Percentiles rank a stretch among this genome's conserved stretches.
These are phyloP conservation scores for Phocides pigmalion DNA, from an alignment of 1,140 invertebrate species.

Conservation along the genomic window DNA sequence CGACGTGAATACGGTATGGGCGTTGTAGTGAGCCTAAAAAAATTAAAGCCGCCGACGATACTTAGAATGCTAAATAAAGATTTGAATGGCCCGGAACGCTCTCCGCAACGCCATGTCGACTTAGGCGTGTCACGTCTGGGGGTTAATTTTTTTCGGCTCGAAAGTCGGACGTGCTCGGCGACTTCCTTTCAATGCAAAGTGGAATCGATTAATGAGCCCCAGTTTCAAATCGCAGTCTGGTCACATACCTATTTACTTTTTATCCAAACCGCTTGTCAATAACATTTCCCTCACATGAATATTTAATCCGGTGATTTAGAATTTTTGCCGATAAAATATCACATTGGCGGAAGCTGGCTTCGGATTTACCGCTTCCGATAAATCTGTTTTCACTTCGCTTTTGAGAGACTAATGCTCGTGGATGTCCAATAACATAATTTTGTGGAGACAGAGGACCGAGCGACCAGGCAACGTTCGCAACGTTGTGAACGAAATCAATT, in stretches of 20 bases:
- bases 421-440: slow-evolving; percentile 61
- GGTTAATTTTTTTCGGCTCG: slow-evolving; percentile 57
- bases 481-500: slow-evolving; percentile 43
- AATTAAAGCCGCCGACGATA: slow-evolving; percentile 73
- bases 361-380: slow-evolving; percentile 25
- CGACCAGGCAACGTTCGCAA: slow-evolving; percentile 16
- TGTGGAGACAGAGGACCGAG: slow-evolving; percentile 56
- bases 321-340: slow-evolving; percentile 19
- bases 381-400: slow-evolving; percentile 37
- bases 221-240: slow-evolving; percentile 45
- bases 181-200: slow-evolving; percentile 54
- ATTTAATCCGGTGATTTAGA: slow-evolving; percentile 20
- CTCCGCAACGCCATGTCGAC: slow-evolving; percentile 60
- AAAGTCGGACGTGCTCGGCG: slow-evolving; percentile 54
- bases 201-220: slow-evolving; percentile 56
- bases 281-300: slow-evolving; percentile 26
- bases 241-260: slow-evolving; percentile 38
- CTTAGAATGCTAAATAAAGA: slow-evolving; percentile 79
- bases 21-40: slow-evolving; percentile 74
- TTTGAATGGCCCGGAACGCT: slow-evolving; percentile 69
- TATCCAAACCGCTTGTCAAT: slow-evolving; percentile 28
- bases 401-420: slow-evolving; percentile 47
- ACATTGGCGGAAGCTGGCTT: slow-evolving; percentile 5
- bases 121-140: slow-evolving; percentile 61
- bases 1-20: slow-evolving; percentile 74